Base-by-base conservation (phyloP, 2,888 invertebrate species). In the Camptogramma bilineatum region DNA sequence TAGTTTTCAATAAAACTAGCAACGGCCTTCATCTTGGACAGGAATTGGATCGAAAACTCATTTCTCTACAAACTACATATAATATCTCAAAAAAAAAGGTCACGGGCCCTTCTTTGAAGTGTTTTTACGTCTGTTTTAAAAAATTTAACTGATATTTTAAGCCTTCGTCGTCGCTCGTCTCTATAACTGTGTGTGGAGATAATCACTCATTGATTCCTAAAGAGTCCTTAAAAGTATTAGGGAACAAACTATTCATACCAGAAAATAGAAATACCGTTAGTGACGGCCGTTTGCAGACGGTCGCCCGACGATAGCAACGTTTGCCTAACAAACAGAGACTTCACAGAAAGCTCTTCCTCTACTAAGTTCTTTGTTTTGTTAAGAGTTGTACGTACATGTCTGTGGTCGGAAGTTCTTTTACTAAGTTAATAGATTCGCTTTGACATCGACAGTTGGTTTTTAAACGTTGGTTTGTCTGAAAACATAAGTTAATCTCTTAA, bases 371-470 rank as follows among this genome's bases (percentile, higher is more conserved):
- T 50, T 51, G 18, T 18, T 46, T 46, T 52, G 58, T 58, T 52
- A 39, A 34, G 34, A 52, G 34, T 19, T 34, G 7, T 9, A 19
- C 19, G n/a, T n/a, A 16, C 31, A n/a, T 46, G 46, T 60, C 52
- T 52, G 59, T 47, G 47, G 47, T 34, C 42, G 34, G 24, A 44
- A 44, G 34, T 47, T 59, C 31, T 47, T 59, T 52, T 59, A 52
- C 47, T 59, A 19, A 47, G 52, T 47, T 44, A 47, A 59, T 34
- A 52, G 46, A 47, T 48, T 53, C 28, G 24, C 59, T 53, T 60
- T 60, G 60, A 53, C 47, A 48, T 48, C 39, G 53, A 28, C 24
- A 52, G 47, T 31, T 60, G 48, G 9, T 42, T 39, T 48, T n/a
- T 21, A 31, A 54, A 34, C 16, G 17, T 39, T 34, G 16, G 21